Evolutionary conservation across 1,140 invertebrate species (phyloP).

Genomic region (Drosophila tristis): DNA sequence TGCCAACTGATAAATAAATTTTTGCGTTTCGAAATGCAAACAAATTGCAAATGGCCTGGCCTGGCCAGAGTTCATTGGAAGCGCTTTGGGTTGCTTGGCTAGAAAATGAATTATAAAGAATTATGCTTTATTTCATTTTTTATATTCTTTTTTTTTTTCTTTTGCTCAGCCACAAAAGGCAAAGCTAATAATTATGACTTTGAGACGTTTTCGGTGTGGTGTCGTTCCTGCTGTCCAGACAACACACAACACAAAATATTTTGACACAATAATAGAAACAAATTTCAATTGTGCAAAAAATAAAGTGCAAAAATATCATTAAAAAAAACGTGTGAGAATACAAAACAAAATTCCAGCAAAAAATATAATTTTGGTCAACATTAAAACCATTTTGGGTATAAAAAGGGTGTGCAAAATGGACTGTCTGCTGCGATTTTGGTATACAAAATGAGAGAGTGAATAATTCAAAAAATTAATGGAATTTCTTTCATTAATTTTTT

Average conservation of each 20-base stretch:
- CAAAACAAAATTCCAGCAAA: constrained; percentile 16
- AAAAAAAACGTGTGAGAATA: constrained; percentile 31
- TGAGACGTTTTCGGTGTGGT: constrained; percentile 40
- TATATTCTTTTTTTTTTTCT: constrained; percentile 29
- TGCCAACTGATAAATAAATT: constrained; percentile 34
- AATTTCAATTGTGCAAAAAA: constrained; percentile 33
- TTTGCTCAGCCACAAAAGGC: constrained; percentile 57
- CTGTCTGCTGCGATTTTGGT: constrained; percentile 20
- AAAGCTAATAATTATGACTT: constrained; percentile 74
- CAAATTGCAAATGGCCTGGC: constrained; percentile 55
- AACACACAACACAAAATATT: constrained; percentile 43
- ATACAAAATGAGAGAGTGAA: constrained; percentile 17
- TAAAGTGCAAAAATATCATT: constrained; percentile 65
- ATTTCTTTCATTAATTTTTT: constrained; percentile 12
- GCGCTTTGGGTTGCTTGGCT: constrained; percentile 26
- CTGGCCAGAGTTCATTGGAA: constrained; percentile 73
- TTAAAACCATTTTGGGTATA: constrained; percentile 49
- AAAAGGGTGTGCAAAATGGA: constrained; percentile 44
- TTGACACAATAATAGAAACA: constrained; percentile 44
- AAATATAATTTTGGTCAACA: constrained; percentile 43
- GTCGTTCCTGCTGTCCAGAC: constrained; percentile 5
- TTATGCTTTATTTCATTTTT: constrained; percentile 27
- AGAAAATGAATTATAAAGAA: constrained; percentile 76
- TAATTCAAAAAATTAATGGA: constrained; percentile 6
- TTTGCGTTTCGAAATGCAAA: constrained; percentile 50